Evolutionary conservation across 2,888 invertebrate genomes (phyloP), one percentile per base, ranked within the genome.

Genomic region (Lasioglossum pauxillum): DNA sequence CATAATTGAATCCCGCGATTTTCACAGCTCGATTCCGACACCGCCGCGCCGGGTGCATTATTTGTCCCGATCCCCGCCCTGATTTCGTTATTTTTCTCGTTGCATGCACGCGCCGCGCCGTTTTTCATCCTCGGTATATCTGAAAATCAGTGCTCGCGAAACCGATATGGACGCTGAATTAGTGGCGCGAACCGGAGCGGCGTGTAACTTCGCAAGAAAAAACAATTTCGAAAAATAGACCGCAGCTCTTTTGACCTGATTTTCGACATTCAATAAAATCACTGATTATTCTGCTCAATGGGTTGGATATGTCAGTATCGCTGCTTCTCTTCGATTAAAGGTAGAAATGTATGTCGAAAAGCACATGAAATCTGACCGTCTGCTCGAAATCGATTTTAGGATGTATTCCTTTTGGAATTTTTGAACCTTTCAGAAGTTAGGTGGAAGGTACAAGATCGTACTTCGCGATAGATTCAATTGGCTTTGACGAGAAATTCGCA

Each of bases 1-100:
- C 41, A 53, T 80, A 75, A 75, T 72, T 80, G 71, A 80, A 81
- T 72, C 72, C 3, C 23, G 23, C 80, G 64, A 41, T 79, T 74
- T 74, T 73, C 73, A 60, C 79, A 41, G 71, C 78, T 71, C 73
- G 64, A 64, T 73, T 46, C 64, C 73, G 19, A 64, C 73, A 23
- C 73, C 46, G 73, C 46, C 46, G 35, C 46, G 73, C 46, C 46
- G 35, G 41, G 19, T 23, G 46, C 73, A 57, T 74, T 79, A 73
- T 79, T 79, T 67, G 46, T 74, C 73, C 73, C 79, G n/a, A 64
- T 46, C 46, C 27, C 27, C 27, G 35, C 7, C 46, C 19, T 74
- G 64, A 74, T 60, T 73, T 64, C 73, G 79, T 74, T 64, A 64
- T 79, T 79, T 79, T 46, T 64, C 41, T 64, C 79, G 73, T 23